These are phyloP conservation scores for Xiphias gladius DNA, from an alignment of 2,113 vertebrate genomes.

Conservation along the genomic window DNA sequence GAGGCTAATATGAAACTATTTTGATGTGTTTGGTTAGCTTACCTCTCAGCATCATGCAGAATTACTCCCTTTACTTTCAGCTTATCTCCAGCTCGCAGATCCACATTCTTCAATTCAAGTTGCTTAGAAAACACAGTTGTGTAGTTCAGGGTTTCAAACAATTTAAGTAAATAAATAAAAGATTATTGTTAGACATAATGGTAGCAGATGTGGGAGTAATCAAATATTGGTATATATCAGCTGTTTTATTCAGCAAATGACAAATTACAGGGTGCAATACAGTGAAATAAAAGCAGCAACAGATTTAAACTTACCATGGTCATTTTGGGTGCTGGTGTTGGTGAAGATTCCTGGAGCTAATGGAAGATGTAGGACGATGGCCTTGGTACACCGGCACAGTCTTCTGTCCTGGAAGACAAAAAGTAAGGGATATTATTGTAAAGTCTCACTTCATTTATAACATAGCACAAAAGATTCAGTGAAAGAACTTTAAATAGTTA, in stretches of 20 bases:
- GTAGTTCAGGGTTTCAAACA: neutral
- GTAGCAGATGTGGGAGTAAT: neutral
- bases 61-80: slow-evolving; percentile 89
- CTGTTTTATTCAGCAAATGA: too few relatives aligned
- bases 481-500: neutral
- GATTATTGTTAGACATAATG: too few relatives aligned
- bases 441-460: neutral
- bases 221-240: neutral
- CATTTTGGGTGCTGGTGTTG: slow-evolving; percentile 40
- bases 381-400: neutral
- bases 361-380: neutral
- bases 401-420: slow-evolving; percentile 5
- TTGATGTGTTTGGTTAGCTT: neutral
- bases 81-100: slow-evolving; percentile 82
- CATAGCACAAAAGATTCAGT: neutral
- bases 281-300: neutral
- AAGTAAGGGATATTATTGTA: neutral
- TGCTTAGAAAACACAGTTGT: slow-evolving; percentile 59
- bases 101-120: slow-evolving; percentile 85
- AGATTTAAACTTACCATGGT: slow-evolving; percentile 57
- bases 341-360: slow-evolving; percentile 21
- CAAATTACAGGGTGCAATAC: neutral
- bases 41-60: slow-evolving; percentile 74
- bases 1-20: neutral
- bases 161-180: neutral